Conservation (phyloP, 2,113 vertebrate species). For the mouse (Mus musculus) region GRCm39 chr12:25507501-25508000, state of each 20-base stretch:
- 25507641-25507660: accelerated
- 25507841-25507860: not conserved
- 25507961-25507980: not conserved
- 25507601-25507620: too few relatives aligned
- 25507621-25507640: too few relatives aligned
- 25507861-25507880: not conserved
- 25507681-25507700: not conserved
- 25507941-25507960: not conserved
- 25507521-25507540: not conserved
- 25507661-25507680: not conserved
- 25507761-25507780: not conserved
- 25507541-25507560: not conserved
- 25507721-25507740: not conserved
- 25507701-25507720: not conserved
- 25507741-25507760: not conserved
- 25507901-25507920: too few relatives aligned
- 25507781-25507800: not conserved
- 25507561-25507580: not conserved
- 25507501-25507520: not conserved
- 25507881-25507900: not conserved
- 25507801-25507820: not conserved
- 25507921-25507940: not conserved
- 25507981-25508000: not conserved
- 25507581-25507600: not conserved
- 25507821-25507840: not conserved